Evolutionary conservation across 1,140 invertebrate species (phyloP), one percentile per base, ranked within the genome.

Genomic region (Eriocheir sinensis): DNA sequence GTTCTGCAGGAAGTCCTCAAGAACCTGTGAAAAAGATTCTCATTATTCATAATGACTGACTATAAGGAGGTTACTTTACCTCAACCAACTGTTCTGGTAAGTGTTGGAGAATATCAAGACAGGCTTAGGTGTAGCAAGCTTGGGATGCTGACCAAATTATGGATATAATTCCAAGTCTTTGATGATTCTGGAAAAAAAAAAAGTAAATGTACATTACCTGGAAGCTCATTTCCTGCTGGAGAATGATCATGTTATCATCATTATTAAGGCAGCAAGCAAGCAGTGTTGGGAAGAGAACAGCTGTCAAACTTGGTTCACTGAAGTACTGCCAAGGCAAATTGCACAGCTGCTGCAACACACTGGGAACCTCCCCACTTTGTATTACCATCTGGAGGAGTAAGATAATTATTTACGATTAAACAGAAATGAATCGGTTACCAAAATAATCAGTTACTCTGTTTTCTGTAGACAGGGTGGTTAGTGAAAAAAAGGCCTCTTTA

Each of bases 261-360:
- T 98, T 98, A 96, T 97, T 97, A 96, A 97, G 97, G 96, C 98
- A 98, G 96, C 98, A 98, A 34, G 98, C 98, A 92, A 99, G 97
- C 48, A 99, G 97, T 0, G 98, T 99, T 0, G 99, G 99, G 97
- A 99, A 98, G 38, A 99, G 97, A 41, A 98, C 98, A 86, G 97
- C 97, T 92, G 98, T 98, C 48, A 99, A 97, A 36, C 97, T 96
- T 44, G 98, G 97, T 88, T 98, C 98, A 83, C 98, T 98, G 96
- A 99, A 99, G 97, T 99, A 99, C 83, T 98, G 98, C 96, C 99
- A 99, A 2, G 99, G 98, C 95, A 99, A 97, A 2, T 98, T 98
- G 96, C 98, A 99, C n/a, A 99, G 97, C 96, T 99, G 98, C 96
- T 99, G 98, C 2, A 99, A 97, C 89, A 99, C 98, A 40, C 98